phyloP scores from a whole-genome alignment of 2,888 invertebrate genomes.

The Strigamia crassipes region DNA sequence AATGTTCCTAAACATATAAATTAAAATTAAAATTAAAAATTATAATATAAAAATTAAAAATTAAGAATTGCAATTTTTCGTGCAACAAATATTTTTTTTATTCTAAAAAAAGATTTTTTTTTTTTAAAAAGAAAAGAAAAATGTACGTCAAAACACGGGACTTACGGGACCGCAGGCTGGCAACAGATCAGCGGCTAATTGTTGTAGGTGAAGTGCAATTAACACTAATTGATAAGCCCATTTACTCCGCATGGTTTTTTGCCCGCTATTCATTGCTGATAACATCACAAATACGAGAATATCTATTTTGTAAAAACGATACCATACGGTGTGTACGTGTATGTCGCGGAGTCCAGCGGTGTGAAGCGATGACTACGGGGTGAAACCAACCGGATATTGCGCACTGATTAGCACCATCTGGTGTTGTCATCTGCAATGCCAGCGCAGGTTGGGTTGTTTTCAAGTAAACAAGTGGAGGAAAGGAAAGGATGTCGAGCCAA shows the following conservation, averaged over 20 bases:
- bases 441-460: neutral
- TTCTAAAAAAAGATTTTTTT: too few relatives aligned
- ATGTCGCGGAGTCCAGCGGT: neutral
- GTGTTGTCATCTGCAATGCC: neutral
- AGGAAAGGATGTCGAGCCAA: neutral
- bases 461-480: neutral
- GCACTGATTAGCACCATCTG: conserved; percentile 28
- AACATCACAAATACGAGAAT: neutral
- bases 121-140: too few relatives aligned
- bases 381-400: conserved; percentile 23
- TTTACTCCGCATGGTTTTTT: neutral
- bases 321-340: conserved; percentile 37
- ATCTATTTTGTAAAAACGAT: neutral
- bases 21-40: neutral
- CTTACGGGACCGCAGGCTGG: neutral
- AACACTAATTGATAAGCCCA: conserved; percentile 13
- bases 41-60: neutral
- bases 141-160: neutral
- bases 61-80: neutral
- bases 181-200: conserved; percentile 2
- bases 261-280: neutral
- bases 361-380: neutral
- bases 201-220: neutral
- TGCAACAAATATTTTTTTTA: too few relatives aligned
- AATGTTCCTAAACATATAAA: conserved; percentile 57